A percentile compares a stretch with the other conserved stretches of the same genome.
Evolutionary conservation across 1,140 invertebrate genomes (phyloP).

Genomic region (Drosophila aff.): DNA sequence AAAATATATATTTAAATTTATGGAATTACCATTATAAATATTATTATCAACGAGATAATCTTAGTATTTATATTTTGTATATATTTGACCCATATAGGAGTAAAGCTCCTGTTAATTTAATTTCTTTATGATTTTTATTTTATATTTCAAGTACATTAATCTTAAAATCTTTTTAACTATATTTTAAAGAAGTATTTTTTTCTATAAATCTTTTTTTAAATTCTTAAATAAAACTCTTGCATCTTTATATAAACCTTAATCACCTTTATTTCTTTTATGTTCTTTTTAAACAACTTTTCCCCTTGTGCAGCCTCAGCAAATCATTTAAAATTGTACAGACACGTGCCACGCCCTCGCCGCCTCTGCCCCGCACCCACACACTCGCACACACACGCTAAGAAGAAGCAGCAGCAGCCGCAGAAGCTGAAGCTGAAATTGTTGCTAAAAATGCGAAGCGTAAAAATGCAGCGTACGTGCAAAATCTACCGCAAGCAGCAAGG

Average conservation of each 20-base stretch:
- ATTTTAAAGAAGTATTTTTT: not conserved
- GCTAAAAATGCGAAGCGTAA: constrained; percentile 65
- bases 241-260: not conserved
- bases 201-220: not conserved
- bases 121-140: not conserved
- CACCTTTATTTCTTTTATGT: not conserved
- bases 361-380: constrained; percentile 5
- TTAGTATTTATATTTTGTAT: not conserved
- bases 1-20: not conserved
- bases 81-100: not conserved
- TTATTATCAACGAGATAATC: not conserved
- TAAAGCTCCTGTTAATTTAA: not conserved
- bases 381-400: constrained; percentile 9
- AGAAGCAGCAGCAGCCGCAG: constrained; percentile 21
- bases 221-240: not conserved
- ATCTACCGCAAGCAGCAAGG: constrained; percentile 70
- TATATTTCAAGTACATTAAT: not conserved
- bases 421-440: constrained; percentile 56
- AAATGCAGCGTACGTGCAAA: constrained; percentile 80
- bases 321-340: constrained; percentile 77
- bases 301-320: constrained; percentile 35
- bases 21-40: not conserved
- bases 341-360: constrained; percentile 35
- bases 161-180: not conserved
- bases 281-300: not conserved